Base-by-base conservation (phyloP, 2,888 invertebrate genomes). In the Andrena minutula region DNA sequence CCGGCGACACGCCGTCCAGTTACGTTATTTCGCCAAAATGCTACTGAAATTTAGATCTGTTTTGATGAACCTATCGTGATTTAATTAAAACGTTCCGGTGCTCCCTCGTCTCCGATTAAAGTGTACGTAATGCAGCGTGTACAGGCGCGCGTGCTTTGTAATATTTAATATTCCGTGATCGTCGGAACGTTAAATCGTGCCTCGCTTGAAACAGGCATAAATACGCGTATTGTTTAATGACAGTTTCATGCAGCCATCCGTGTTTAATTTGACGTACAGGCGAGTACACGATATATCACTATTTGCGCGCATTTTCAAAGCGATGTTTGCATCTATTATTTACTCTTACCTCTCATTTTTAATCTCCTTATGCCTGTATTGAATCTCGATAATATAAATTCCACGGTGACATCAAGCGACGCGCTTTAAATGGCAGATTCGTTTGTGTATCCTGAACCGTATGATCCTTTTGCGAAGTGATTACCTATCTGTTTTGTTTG, bases 201-300 rank as follows among this genome's bases (percentile, higher is more conserved):
- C 49, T 75, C 35, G 60, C 60, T 74, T 60, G 49, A 35, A 47
- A 7, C 32, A 12, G 32, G 49, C 16, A 20, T 49, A 28, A 74
- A 35, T 49, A 68, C 23, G n/a, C 23, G n/a, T 26, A 23, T 60
- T 60, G 58, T 74, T 47, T 47, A 74, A 74, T 47, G 58, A 60
- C 6, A 4, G 35, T 41, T 69, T 12, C 26, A 41, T 51, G 12
- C 6, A 47, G 41, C 10, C 60, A 20, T 30, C 41, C 41, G 23
- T 26, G 56, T 56, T 56, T 56, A 56, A 56, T 26, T 26, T 56
- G 56, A 56, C 56, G 23, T 56, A 2, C 6, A 20, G 26, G 16
- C 16, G 16, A 64, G 26, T 41, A 26, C 64, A 26, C 32, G 23
- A 0, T 23, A 41, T 12, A 64, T 41, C 23, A 64, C 2, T 64